A percentile compares a stretch with the other conserved stretches of the same genome.
Evolutionary conservation across 2,888 invertebrate genomes (phyloP).

Genomic region (Rhagium mordax): DNA sequence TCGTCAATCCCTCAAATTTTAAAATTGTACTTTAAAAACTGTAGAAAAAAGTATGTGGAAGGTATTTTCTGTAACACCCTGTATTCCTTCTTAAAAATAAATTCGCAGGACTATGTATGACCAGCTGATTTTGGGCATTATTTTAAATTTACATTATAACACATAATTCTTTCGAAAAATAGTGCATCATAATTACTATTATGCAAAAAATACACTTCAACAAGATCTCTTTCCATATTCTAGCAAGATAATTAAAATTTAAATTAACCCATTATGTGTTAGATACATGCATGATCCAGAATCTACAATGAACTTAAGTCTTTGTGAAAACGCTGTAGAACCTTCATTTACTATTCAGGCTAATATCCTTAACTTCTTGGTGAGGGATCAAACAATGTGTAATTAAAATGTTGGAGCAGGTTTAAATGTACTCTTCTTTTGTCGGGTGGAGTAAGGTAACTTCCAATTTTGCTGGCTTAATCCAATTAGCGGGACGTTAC

Average conservation of each 20-base stretch:
- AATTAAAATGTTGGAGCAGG: not conserved
- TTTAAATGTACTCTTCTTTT: not conserved
- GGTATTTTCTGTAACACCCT: too few relatives aligned
- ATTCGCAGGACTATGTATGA: too few relatives aligned
- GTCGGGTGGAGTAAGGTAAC: not conserved
- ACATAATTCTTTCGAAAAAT: too few relatives aligned
- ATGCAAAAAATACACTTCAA: too few relatives aligned
- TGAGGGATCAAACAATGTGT: not conserved
- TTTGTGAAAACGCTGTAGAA: not conserved
- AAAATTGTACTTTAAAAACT: too few relatives aligned
- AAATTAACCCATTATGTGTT: not conserved
- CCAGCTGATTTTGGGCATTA: too few relatives aligned
- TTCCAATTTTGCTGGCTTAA: not conserved
- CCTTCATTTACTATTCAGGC: not conserved
- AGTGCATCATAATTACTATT: too few relatives aligned
- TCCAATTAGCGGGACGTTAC: not conserved
- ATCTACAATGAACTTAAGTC: not conserved
- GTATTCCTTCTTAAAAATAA: too few relatives aligned
- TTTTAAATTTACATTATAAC: too few relatives aligned
- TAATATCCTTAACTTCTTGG: constrained; percentile 5
- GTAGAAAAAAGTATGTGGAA: too few relatives aligned
- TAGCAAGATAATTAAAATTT: not conserved
- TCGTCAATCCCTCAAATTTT: too few relatives aligned
- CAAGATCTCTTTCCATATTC: too few relatives aligned
- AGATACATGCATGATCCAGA: not conserved